phyloP scores from a whole-genome alignment of 2,888 invertebrate genomes.

The Coronaproctus castanopsis region DNA sequence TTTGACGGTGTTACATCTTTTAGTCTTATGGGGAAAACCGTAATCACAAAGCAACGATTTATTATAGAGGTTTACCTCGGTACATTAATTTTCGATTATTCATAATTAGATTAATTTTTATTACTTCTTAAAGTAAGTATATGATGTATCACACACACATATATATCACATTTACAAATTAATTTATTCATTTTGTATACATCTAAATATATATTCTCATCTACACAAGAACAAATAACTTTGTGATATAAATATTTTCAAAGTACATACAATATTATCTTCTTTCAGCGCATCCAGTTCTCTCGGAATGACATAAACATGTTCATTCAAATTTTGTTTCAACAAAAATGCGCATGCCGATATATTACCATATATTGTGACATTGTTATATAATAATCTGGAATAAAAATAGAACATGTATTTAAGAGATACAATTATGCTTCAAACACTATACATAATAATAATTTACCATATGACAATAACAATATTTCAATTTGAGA shows the following conservation, averaged over 20 bases:
- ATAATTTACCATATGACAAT: not conserved
- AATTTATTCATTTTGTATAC: no score
- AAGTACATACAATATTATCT: not conserved
- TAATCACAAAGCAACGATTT: no score
- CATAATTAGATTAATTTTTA: no score
- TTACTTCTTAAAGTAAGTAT: no score
- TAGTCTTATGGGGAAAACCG: no score
- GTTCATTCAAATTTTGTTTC: constrained; percentile 5
- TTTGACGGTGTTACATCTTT: no score
- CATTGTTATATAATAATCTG: constrained; percentile 1
- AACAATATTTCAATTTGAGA: not conserved
- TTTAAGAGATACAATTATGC: not conserved
- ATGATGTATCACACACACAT: no score
- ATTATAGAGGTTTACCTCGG: no score
- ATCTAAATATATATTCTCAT: no score
- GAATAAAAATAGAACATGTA: not conserved
- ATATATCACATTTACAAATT: no score
- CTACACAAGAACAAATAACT: no score
- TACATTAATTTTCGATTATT: no score
- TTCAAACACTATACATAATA: not conserved
- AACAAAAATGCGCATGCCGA: constrained; percentile 4
- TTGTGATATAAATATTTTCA: not conserved
- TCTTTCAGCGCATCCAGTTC: constrained; percentile 1
- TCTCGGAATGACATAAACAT: constrained; percentile 1
- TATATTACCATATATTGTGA: constrained; percentile 9